Evolutionary conservation across 2,113 vertebrate genomes (phyloP).

Genomic region (Nicator chloris): DNA sequence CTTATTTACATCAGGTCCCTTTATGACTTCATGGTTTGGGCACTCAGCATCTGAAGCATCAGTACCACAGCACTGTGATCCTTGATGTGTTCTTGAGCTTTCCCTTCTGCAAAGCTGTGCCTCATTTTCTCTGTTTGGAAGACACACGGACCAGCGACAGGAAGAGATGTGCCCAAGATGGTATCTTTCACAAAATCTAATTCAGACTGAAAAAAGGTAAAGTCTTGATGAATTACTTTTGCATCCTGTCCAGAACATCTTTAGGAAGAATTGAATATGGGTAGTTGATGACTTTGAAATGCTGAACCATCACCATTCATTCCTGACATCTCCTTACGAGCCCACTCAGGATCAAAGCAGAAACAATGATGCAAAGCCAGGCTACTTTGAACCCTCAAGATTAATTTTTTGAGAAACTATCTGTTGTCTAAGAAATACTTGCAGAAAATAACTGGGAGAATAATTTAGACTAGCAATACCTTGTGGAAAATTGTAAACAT

Average conservation of each 20-base stretch:
- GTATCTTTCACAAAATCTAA: not conserved
- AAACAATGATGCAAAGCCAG: not conserved
- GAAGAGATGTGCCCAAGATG: not conserved
- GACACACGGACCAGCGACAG: not conserved
- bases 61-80: not conserved
- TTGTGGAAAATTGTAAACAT: constrained; percentile 30
- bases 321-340: not conserved
- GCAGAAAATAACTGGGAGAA: not conserved
- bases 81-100: not conserved
- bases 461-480: not conserved
- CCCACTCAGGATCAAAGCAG: not conserved
- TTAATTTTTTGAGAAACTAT: not conserved
- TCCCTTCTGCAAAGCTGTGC: not conserved
- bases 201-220: not conserved
- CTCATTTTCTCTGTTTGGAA: not conserved
- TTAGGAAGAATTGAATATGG: not conserved
- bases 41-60: not conserved
- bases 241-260: not conserved
- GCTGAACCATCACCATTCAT: not conserved
- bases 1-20: not conserved
- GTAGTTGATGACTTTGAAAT: not conserved
- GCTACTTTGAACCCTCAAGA: not conserved
- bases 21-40: not conserved
- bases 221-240: not conserved
- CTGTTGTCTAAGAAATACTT: not conserved